Base-by-base conservation (phyloP, 53 echinoderm and acorn worm genomes). In the Zoroaster sp. region DNA sequence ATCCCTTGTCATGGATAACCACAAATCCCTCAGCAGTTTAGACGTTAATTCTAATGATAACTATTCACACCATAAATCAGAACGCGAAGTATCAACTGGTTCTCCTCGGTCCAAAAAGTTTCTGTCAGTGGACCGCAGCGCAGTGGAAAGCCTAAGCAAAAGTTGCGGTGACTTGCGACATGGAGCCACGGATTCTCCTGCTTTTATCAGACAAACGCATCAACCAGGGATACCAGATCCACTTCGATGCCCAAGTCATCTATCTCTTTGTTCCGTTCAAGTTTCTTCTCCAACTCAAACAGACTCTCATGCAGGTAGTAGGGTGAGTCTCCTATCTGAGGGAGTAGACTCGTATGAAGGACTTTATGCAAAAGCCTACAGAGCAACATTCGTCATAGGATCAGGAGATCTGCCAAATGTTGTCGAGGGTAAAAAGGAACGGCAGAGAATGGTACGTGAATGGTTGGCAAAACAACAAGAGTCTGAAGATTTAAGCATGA, bases 271-370 rank as follows among this genome's bases (percentile, higher is more conserved):
- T 51, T 96, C 96, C 15, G 93, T 90, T 0, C 92, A 93, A 30
- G 92, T 96, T 12, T 96, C 96, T 1, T 92, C 92, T 15, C 96
- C 96, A n/a, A 81, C 81, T 2, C 81, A 67, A 40, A 93, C 96
- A 38, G 96, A 96, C 59, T 94, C 94, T 12, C 90, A 77, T 2
- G 90, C 92, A 4, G 92, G 95, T 40, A 90, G 90, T 67, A 85
- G 94, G 47, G 68, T 94, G 1, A 96, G 96, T 75, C 69, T 96
- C 21, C 45, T 94, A 14, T 96, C 96, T 5, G 96, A 96, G 73
- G 94, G 94, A 2, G 82, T 89, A 3, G 94, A 93, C 67, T 90
- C 93, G 25, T 93, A 93, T 53, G 91, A 94, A 43, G 89, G 91
- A 59, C 80, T 92, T 3, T 92, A 89, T 63, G 94, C 91, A 55